Conservation (phyloP, 2,797 vertebrate species). For the Chelmon rostratus region DNA sequence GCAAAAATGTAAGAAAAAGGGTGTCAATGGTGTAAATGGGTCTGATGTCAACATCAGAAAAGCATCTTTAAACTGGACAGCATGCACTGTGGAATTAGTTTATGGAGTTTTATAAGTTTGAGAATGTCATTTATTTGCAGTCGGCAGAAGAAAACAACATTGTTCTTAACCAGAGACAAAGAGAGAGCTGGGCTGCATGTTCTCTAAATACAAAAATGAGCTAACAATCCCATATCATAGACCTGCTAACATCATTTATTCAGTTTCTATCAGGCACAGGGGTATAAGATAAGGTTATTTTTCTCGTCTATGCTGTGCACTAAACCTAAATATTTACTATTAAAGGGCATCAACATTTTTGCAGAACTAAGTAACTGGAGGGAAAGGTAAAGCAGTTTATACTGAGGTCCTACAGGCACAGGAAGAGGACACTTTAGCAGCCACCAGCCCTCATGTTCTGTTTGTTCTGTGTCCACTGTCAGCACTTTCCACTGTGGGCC, state of each 20-base stretch:
- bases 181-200: neutral
- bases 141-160: neutral
- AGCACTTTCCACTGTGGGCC: slow-evolving; percentile 69
- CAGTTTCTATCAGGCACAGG: neutral
- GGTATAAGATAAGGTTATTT: neutral
- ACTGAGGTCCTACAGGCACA: neutral
- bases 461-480: slow-evolving; percentile 38
- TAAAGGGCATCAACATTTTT: slow-evolving; percentile 5
- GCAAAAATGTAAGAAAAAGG: slow-evolving; percentile 12
- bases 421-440: slow-evolving; percentile 24
- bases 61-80: neutral
- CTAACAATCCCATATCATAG: no score
- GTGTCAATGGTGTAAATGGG: neutral
- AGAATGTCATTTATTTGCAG: neutral
- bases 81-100: neutral
- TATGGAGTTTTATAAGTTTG: neutral
- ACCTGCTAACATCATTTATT: neutral
- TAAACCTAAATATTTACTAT: neutral
- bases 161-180: neutral
- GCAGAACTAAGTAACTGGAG: neutral
- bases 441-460: slow-evolving; percentile 63
- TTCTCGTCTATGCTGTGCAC: neutral
- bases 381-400: neutral
- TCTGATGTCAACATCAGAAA: neutral
- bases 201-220: neutral